Conservation (phyloP, 2,113 vertebrate species). For the Leucopsar rothschildi region DNA sequence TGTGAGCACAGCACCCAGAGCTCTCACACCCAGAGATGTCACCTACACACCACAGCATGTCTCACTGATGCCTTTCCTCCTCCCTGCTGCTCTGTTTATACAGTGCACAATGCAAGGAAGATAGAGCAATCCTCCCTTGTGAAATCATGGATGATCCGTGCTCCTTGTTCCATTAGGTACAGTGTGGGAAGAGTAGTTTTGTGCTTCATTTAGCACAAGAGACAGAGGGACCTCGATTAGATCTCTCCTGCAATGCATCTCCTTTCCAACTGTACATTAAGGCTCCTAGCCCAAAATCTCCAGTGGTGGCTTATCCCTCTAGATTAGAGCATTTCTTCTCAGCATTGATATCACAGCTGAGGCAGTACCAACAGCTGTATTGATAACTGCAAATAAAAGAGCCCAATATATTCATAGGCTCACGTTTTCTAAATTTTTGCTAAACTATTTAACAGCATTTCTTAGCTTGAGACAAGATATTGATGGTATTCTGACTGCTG, state of each 20-base stretch:
- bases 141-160: background rate
- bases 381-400: background rate
- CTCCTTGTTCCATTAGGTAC: conserved; percentile 7
- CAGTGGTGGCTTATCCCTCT: background rate
- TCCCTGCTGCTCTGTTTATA: background rate
- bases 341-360: background rate
- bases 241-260: conserved; percentile 22
- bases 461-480: background rate
- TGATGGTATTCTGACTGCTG: background rate
- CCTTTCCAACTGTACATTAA: background rate
- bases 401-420: background rate
- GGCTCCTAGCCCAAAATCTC: background rate
- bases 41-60: background rate
- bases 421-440: background rate
- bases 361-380: background rate
- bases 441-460: background rate
- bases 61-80: background rate
- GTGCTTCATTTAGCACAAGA: conserved; percentile 44
- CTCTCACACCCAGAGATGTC: conserved; percentile 3
- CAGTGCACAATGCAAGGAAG: background rate
- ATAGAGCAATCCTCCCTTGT: background rate
- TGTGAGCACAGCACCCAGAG: background rate
- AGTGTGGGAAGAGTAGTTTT: conserved; percentile 4
- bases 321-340: background rate
- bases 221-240: conserved; percentile 34